Evolutionary conservation across 2,888 invertebrate genomes (phyloP).

Genomic region (Phortica magna): DNA sequence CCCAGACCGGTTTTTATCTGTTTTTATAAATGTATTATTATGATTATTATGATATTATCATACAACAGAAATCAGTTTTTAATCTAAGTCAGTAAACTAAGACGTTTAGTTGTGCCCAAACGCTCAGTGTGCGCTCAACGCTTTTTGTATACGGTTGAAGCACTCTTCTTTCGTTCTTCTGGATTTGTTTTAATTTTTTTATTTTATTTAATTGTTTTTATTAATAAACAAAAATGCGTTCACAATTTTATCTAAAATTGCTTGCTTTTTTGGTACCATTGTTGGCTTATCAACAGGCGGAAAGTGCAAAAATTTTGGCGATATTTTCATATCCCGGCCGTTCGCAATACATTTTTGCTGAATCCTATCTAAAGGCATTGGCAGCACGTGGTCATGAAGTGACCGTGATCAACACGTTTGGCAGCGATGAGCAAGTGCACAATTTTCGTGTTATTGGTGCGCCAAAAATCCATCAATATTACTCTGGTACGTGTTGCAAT

Average conservation of each 20-base stretch:
- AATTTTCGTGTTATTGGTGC: constrained; percentile 1
- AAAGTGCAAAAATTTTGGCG: constrained; percentile 8
- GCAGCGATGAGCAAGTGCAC: neutral
- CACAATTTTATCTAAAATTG: neutral
- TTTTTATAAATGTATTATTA: too few relatives aligned
- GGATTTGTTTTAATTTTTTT: neutral
- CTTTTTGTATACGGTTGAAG: too few relatives aligned
- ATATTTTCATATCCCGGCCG: constrained; percentile 15
- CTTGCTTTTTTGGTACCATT: neutral
- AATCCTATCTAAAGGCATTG: constrained; percentile 14
- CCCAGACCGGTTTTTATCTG: too few relatives aligned
- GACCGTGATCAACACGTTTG: neutral
- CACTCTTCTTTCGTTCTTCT: neutral
- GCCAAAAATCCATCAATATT: constrained; percentile 1
- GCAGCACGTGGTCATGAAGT: constrained; percentile 24
- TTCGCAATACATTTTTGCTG: constrained; percentile 23
- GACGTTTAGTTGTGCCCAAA: too few relatives aligned
- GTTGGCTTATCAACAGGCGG: neutral
- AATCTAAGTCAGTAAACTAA: too few relatives aligned
- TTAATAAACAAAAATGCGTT: too few relatives aligned
- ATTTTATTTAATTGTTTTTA: neutral
- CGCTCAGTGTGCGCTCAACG: too few relatives aligned
- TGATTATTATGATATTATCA: too few relatives aligned
- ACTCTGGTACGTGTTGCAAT: neutral
- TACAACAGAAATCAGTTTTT: too few relatives aligned